Base-by-base conservation (phyloP, 2,888 invertebrate genomes). In the Carcina quercana region DNA sequence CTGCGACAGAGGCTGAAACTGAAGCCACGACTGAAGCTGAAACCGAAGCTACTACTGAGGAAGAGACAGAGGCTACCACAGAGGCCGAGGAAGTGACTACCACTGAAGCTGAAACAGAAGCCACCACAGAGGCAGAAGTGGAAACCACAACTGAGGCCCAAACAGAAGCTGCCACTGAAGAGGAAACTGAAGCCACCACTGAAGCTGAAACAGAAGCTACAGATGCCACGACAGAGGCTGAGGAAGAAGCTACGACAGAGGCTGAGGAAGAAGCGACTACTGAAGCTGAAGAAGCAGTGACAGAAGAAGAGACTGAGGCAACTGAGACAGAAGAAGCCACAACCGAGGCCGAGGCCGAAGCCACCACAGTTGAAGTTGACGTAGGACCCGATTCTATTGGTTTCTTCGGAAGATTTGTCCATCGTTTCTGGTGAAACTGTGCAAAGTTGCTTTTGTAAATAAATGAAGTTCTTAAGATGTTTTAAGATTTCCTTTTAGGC, bases 71-170 rank as follows among this genome's bases (percentile, higher is more conserved):
- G n/a, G n/a, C n/a, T n/a, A n/a, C n/a, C n/a, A n/a, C n/a, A n/a
- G 32, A 34, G 15, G n/a, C 10, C 22, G n/a, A 5, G n/a, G 22
- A 22, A 7, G n/a, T 3, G 3, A 14, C 6, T 13, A 8, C 28
- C 13, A 7, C 5, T 7, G 17, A 30, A 1, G 25, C 11, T 5
- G n/a, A 28, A 1, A 25, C 28, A 1, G 30, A 32, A 10, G 28
- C 33, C 5, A 22, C 1, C 11, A 22, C 22, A 6, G 22, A 11
- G 2, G 12, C 3, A 8, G 2, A n/a, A 17, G 19, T 15, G 4
- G 35, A 28, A n/a, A 34, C 29, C 2, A 27, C 30, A 3, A 13
- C 21, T 8, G 28, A 32, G 8, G 13, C 34, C 8, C 25, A 29
- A 28, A 32, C 29, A 17, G 15, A 2, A 32, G 3, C 14, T 7